A percentile compares a stretch with the other conserved stretches of the same genome.
Evolutionary conservation across 2,888 invertebrate genomes (phyloP).

Genomic region (Sphaerophoria taeniata): DNA sequence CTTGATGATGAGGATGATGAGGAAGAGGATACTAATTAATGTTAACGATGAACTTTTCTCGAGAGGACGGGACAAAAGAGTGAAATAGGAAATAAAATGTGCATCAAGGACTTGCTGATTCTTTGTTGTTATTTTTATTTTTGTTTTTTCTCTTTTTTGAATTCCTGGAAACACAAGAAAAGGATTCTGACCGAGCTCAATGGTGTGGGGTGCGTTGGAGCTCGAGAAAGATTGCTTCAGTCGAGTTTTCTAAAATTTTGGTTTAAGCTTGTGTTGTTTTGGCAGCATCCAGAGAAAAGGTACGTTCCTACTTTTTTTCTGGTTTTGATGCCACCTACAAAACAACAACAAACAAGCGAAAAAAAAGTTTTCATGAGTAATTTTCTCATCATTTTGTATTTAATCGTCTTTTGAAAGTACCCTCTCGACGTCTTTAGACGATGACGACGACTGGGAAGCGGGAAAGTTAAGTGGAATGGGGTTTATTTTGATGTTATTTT

Average conservation of each 20-base stretch:
- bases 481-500: constrained; percentile 24
- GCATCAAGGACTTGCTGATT: constrained; percentile 38
- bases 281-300: constrained; percentile 1
- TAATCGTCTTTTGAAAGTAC: constrained; percentile 55
- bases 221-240: constrained; percentile 44
- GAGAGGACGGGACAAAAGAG: neutral
- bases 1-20: neutral
- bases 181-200: neutral
- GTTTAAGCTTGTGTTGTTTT: constrained; percentile 30
- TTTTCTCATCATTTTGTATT: constrained; percentile 58
- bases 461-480: neutral
- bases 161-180: constrained; percentile 3
- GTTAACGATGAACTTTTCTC: constrained; percentile 65
- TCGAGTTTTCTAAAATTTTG: constrained; percentile 13
- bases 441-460: neutral
- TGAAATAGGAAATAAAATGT: constrained; percentile 28
- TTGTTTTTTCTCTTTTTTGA: neutral
- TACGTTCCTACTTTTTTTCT: neutral
- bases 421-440: neutral
- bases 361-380: constrained; percentile 57
- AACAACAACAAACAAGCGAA: constrained; percentile 3
- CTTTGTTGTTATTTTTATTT: neutral
- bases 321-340: neutral
- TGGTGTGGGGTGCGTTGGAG: neutral
- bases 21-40: constrained; percentile 65